Base-by-base conservation (phyloP, 1,140 invertebrate genomes). In the honey bee (Apis mellifera) region DNA sequence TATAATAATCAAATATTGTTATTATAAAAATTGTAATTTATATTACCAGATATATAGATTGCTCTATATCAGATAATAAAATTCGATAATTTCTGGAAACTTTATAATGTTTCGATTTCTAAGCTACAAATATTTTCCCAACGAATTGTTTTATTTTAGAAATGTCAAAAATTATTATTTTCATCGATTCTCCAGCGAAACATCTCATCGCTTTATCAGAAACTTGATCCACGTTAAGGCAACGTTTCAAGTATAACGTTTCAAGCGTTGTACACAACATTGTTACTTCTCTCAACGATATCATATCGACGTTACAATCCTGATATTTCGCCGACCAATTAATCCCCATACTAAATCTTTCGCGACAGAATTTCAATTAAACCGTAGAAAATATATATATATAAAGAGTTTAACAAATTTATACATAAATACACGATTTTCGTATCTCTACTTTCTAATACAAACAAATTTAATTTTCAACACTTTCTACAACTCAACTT, bases 301-400 rank as follows among this genome's bases (percentile, higher is more conserved):
- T 48, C 26, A 54, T 26, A 21, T 2, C n/a, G n/a, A 42, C 1
- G 32, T n/a, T 42, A 17, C 21, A 54, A 70, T 15, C 1, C 17
- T 9, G n/a, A 69, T 13, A 13, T 26, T 19, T 17, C 48, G 42
- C 12, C 7, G 21, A 17, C 13, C 4, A 23, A n/a, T 13, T 9
- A 23, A 15, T 21, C 8, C 19, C 8, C 7, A 66, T 54, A 54
- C 17, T 13, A 0, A 19, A 11, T 3, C 8, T n/a, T n/a, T 59
- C 32, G 0, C 32, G 8, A 19, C 32, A 59, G 17, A 48, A 48
- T 60, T 23, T 12, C 13, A 23, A n/a, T 57, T 54, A 50, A 26
- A n/a, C n/a, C n/a, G 66, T 59, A 48, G 65, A 64, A 50, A 57
- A 62, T 60, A 66, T 86, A 77, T 81, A 87, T 74, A 86, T 73